phyloP scores from a whole-genome alignment of 2,888 invertebrate species.

The Scotopteryx bipunctaria region DNA sequence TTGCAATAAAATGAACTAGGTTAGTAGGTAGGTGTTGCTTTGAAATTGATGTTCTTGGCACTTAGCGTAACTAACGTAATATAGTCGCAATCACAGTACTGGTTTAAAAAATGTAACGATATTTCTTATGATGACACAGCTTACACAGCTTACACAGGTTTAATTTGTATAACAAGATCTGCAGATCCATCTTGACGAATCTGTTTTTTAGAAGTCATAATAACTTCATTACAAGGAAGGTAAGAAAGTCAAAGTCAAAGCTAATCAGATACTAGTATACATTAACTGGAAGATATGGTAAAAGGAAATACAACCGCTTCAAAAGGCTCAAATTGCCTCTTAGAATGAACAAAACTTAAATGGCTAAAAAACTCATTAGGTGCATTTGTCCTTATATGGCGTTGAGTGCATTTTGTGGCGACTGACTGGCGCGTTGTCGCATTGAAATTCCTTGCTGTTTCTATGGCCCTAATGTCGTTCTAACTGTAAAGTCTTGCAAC shows the following conservation, averaged over 20 bases:
- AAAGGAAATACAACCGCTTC: not conserved
- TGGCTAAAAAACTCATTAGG: slow-evolving; percentile 31
- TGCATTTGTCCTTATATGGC: slow-evolving; percentile 28
- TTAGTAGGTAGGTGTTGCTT: slow-evolving; percentile 33
- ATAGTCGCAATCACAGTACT: slow-evolving; percentile 25
- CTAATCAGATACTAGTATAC: too few relatives aligned
- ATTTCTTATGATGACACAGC: too few relatives aligned
- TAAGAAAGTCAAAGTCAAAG: too few relatives aligned
- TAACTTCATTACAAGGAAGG: too few relatives aligned
- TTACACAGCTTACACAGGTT: too few relatives aligned
- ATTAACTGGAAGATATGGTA: not conserved
- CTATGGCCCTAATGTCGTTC: slow-evolving; percentile 54
- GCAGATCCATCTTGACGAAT: too few relatives aligned
- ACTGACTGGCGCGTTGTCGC: slow-evolving; percentile 37
- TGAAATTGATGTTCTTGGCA: slow-evolving; percentile 31
- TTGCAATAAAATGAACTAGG: slow-evolving; percentile 24
- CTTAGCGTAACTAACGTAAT: slow-evolving; percentile 29
- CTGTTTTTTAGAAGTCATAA: too few relatives aligned
- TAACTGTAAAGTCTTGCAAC: slow-evolving; percentile 52
- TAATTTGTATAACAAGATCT: too few relatives aligned
- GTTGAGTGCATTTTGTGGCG: slow-evolving; percentile 33
- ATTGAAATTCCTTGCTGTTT: slow-evolving; percentile 54
- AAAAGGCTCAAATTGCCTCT: slow-evolving; percentile 4
- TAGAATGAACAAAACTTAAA: slow-evolving; percentile 6
- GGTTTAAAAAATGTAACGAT: slow-evolving; percentile 23